Base-by-base conservation (phyloP, 2,888 invertebrate species). In the Dynastes maya region DNA sequence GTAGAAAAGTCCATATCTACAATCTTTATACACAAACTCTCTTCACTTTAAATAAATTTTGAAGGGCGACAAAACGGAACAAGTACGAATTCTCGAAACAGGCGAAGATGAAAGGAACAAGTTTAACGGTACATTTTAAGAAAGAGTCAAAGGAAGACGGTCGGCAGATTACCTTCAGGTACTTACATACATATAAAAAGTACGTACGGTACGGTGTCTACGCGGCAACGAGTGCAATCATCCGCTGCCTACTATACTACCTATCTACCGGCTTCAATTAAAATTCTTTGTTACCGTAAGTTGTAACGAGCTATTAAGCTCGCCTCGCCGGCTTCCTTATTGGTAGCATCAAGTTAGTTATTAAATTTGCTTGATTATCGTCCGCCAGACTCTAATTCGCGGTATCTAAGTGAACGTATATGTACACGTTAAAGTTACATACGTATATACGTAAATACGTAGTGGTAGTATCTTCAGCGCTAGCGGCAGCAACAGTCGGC, bases 321-420 rank as follows among this genome's bases (percentile, higher is more conserved):
- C n/a, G 55, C 32, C 65, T 72, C 32, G 77, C 64, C 64, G 71
- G 77, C 77, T 78, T 78, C 77, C 77, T 78, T 78, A 78, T 78
- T 78, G 55, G 72, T 76, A 71, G 70, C 71, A 78, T 78, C 71
- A 53, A 51, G 70, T 71, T 78, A 72, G 77, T 78, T 78, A 78
- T 78, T 78, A 78, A 78, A 78, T 78, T 78, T 51, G 64, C 77
- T 71, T 71, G 77, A 78, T 78, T 78, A 78, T 61, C 71, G 51
- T 71, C 71, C 55, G 55, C 53, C 58, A 58, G 55, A 68, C 49
- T 49, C 67, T 68, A 68, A 68, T 68, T 68, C 67, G 45, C 45
- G 11, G 67, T 51, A 68, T 68, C 55, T 55, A 64, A 64, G 37
- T 64, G 64, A 64, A 64, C 64, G 45, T 53, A n/a, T 53, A 53